Percentiles rank a stretch among this genome's conserved stretches.
phyloP scores from a whole-genome alignment of 1,140 invertebrate species.

The Brachionus asplanchnoidis region DNA sequence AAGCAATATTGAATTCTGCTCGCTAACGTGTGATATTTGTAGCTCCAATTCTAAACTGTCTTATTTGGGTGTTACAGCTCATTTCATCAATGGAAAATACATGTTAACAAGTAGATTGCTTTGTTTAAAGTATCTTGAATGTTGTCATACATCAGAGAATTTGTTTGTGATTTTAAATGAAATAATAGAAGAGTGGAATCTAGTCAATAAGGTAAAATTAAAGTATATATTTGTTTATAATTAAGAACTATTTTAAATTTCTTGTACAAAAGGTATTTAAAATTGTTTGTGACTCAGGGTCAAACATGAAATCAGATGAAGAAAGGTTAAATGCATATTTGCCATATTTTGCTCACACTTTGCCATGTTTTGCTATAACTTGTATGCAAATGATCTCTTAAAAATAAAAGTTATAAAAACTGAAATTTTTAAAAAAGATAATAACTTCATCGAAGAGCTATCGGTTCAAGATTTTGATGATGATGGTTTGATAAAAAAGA shows the following conservation, averaged over 20 bases:
- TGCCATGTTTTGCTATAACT: too few relatives aligned
- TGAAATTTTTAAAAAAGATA: background rate
- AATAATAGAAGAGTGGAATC: conserved; percentile 1
- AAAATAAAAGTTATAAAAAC: conserved; percentile 1
- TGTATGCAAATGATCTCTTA: conserved; percentile 4
- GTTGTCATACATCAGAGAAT: background rate
- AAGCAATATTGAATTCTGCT: background rate
- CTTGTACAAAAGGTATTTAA: background rate
- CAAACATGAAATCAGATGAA: background rate
- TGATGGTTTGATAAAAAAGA: background rate
- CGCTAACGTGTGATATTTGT: background rate
- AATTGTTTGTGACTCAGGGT: background rate
- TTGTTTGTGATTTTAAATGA: background rate
- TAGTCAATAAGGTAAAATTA: background rate
- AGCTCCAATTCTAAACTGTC: background rate
- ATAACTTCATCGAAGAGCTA: background rate
- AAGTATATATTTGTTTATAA: background rate
- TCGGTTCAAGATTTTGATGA: background rate
- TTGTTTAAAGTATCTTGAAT: background rate
- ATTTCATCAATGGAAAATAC: background rate
- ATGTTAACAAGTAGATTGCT: background rate
- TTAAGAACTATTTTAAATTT: background rate
- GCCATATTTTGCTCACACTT: background rate
- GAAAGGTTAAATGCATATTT: background rate
- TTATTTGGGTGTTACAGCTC: background rate